Evolutionary conservation across 37 sponge, comb jelly and placozoan species (phyloP).

Genomic region (Axinella damicornis): DNA sequence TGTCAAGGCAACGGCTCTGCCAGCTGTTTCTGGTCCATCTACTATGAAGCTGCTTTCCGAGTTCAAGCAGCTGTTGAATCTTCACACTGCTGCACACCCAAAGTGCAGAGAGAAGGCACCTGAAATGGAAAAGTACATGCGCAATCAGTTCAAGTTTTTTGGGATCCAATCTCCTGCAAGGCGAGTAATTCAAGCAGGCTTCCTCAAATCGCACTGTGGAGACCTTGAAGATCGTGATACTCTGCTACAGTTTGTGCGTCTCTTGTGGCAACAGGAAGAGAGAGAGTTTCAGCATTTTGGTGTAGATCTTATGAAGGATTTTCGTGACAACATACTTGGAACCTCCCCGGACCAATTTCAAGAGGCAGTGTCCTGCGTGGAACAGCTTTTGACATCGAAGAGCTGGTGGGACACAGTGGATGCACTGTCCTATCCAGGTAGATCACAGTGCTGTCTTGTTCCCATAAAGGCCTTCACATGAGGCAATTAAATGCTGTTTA

Average conservation of each 20-base stretch:
- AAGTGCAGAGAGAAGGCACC: slow-evolving; percentile 31
- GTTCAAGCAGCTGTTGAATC: not conserved
- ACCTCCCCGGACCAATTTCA: slow-evolving; percentile 6
- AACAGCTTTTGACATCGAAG: slow-evolving; percentile 49
- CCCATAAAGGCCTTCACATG: not conserved
- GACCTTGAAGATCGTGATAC: not conserved
- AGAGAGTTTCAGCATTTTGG: slow-evolving; percentile 74
- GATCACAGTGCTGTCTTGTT: not conserved
- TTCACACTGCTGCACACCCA: slow-evolving; percentile 3
- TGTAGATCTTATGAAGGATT: slow-evolving; percentile 39
- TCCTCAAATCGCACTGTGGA: not conserved
- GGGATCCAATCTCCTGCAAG: slow-evolving; percentile 61
- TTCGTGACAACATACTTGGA: slow-evolving; percentile 27
- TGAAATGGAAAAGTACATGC: slow-evolving; percentile 64
- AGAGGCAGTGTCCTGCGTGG: slow-evolving; percentile 21
- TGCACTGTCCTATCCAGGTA: slow-evolving; percentile 48
- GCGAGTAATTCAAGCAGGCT: slow-evolving; percentile 25
- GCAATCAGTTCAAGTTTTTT: slow-evolving; percentile 70
- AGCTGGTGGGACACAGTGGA: slow-evolving; percentile 92
- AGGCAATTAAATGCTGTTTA: not conserved
- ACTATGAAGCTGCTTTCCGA: not conserved
- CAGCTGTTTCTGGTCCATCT: too few relatives aligned
- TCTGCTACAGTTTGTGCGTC: not conserved
- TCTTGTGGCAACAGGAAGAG: slow-evolving; percentile 70
- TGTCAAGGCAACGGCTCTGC: too few relatives aligned